phyloP scores from a whole-genome alignment of 1,140 invertebrate species.

The Drosophila athabasca region DNA sequence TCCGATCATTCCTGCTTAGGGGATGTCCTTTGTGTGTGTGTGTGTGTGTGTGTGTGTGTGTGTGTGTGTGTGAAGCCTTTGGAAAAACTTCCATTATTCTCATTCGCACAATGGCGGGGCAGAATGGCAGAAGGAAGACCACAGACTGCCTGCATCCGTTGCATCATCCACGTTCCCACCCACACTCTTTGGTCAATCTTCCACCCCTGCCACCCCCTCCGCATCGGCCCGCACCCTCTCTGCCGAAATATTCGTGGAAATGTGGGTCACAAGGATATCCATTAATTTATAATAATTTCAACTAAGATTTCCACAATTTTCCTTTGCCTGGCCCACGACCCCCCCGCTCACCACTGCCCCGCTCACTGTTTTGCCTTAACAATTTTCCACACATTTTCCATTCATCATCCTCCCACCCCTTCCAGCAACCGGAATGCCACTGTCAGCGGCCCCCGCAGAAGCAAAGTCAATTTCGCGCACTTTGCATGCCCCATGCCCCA shows the following conservation, averaged over 20 bases:
- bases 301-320: slow-evolving; percentile 78
- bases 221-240: slow-evolving; percentile 30
- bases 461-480: slow-evolving; percentile 81
- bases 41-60: slow-evolving; percentile 38
- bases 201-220: slow-evolving; percentile 5
- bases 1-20: slow-evolving; percentile 46
- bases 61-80: slow-evolving; percentile 35
- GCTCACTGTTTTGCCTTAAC: slow-evolving; percentile 55
- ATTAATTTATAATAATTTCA: slow-evolving; percentile 84
- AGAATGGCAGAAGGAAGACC: slow-evolving; percentile 11
- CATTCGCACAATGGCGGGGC: slow-evolving; percentile 48
- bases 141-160: slow-evolving; percentile 15
- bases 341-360: neutral
- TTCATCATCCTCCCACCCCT: slow-evolving; percentile 47
- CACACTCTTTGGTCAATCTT: neutral
- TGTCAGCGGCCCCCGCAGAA: slow-evolving; percentile 73
- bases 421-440: slow-evolving; percentile 54
- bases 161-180: neutral
- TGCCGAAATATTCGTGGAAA: slow-evolving; percentile 68
- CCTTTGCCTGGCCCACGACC: slow-evolving; percentile 26
- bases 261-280: slow-evolving; percentile 82
- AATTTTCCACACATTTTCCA: slow-evolving; percentile 77
- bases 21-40: slow-evolving; percentile 41
- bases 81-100: slow-evolving; percentile 62
- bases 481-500: slow-evolving; percentile 60